Evolutionary conservation across 2,888 invertebrate species (phyloP), one percentile per base, ranked within the genome.

Genomic region (Copidosoma aretas): DNA sequence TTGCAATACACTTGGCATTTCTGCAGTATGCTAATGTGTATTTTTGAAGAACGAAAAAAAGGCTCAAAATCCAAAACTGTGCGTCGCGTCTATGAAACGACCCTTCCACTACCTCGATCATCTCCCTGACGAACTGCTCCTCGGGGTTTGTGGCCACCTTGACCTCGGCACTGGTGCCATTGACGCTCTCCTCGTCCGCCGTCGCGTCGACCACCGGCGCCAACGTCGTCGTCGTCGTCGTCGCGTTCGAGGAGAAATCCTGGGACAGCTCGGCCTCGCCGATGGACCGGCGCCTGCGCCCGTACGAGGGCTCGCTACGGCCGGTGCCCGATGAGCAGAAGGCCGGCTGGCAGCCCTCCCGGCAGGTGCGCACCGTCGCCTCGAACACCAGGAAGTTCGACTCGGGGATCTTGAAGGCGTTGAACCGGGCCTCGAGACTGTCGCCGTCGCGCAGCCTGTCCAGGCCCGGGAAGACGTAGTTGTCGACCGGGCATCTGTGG

Each of bases 391-490:
- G 85, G 87, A 95, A 95, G 84, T 95, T 95, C 0, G 95, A 95
- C 85, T 95, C 95, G 0, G 95, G 95, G 74, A 96, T 95, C 85
- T 95, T 96, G 81, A 95, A 96, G 0, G 95, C 95, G 82, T 95
- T 95, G 83, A 96, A 96, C 77, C 94, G 88, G 0, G 95, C 95
- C 86, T 95, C 95, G 63, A 96, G 84, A 4, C 93, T 94, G 79
- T 95, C 94, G 0, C 94, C 92, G 77, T 89, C 93, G 25, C 95
- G 88, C 0, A 94, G 89, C 79, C 93, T 91, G 80, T 95, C 95
- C 75, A 96, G 83, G 79, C 95, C 94, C 0, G 95, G 95, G 86
- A 96, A 96, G 0, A 96, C 95, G 79, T 92, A 94, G 21, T 93
- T 92, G 84, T 95, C 95, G 0, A 95, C 93, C 0, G 95, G 95